Evolutionary conservation across 2,888 invertebrate genomes (phyloP).

Genomic region (Lycocerus yunnanus): DNA sequence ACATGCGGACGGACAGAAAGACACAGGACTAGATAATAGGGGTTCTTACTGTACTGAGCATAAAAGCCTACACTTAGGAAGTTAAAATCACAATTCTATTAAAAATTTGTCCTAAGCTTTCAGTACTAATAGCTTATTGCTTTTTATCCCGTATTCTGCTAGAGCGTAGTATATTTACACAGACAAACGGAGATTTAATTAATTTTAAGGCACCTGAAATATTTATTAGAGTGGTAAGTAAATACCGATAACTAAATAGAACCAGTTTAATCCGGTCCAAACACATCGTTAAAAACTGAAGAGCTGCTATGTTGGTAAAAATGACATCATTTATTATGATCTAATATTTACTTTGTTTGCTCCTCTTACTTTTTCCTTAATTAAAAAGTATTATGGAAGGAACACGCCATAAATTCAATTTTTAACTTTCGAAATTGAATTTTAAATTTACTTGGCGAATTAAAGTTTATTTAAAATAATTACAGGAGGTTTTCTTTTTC

Average conservation of each 20-base stretch:
- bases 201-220: not conserved
- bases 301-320: not conserved
- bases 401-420: not conserved
- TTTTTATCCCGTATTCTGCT: not conserved
- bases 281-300: not conserved
- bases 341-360: not conserved
- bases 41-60: too few relatives aligned
- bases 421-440: not conserved
- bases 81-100: too few relatives aligned
- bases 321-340: not conserved
- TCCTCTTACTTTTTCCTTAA: not conserved
- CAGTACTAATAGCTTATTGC: too few relatives aligned
- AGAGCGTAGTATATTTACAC: not conserved
- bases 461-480: conserved; percentile 8
- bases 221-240: not conserved
- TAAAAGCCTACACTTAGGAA: too few relatives aligned
- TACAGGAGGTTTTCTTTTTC: not conserved
- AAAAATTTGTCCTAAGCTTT: too few relatives aligned
- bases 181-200: not conserved
- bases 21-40: too few relatives aligned
- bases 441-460: not conserved
- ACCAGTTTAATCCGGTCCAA: not conserved
- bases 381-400: not conserved
- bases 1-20: too few relatives aligned
- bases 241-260: not conserved